Conservation (phyloP, 2,888 invertebrate species). For the Polymixis flavicincta region DNA sequence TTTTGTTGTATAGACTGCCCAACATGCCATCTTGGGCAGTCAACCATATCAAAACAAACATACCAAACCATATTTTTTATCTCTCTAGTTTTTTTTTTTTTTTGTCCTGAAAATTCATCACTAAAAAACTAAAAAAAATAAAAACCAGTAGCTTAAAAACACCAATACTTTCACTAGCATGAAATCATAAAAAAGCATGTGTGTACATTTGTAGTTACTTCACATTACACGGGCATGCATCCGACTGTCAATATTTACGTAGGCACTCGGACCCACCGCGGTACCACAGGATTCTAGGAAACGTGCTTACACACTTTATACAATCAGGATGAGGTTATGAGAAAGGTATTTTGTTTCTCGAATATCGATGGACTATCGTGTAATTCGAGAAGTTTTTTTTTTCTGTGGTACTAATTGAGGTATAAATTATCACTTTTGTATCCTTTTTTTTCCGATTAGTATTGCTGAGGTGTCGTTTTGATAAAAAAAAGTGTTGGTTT, state of each 20-base stretch:
- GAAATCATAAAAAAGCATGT: slow-evolving; percentile 63
- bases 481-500: slow-evolving; percentile 7
- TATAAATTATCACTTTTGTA: slow-evolving; percentile 39
- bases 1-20: too few relatives aligned
- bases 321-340: slow-evolving; percentile 51
- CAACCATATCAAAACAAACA: too few relatives aligned
- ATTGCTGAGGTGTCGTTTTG: slow-evolving; percentile 14
- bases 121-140: background rate
- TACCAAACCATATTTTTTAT: too few relatives aligned
- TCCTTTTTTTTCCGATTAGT: background rate
- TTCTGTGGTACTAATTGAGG: slow-evolving; percentile 50
- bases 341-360: slow-evolving; percentile 46
- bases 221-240: slow-evolving; percentile 71
- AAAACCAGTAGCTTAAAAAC: slow-evolving; percentile 51
- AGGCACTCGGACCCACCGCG: slow-evolving; percentile 81
- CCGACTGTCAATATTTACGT: slow-evolving; percentile 82
- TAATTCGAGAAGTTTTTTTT: slow-evolving; percentile 38
- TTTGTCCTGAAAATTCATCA: background rate
- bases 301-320: slow-evolving; percentile 66
- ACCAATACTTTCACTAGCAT: slow-evolving; percentile 41
- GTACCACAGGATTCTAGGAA: slow-evolving; percentile 78
- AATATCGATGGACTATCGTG: slow-evolving; percentile 26
- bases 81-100: background rate
- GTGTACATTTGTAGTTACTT: slow-evolving; percentile 77
- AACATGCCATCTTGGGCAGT: too few relatives aligned